Conservation (phyloP, 1,140 invertebrate species). For the Drosophila bocki region DNA sequence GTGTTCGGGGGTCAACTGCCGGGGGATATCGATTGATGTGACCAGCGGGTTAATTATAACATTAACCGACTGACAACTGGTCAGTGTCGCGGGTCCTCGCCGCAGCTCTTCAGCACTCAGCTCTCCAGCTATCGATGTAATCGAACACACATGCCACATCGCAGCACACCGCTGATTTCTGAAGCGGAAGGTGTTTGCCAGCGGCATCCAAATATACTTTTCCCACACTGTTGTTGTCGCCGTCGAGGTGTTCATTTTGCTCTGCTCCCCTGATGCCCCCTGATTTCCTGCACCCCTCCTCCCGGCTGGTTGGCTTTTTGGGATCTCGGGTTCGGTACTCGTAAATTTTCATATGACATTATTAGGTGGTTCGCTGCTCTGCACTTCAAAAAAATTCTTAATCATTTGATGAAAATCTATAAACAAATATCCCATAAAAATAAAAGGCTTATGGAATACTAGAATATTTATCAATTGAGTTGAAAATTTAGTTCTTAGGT, state of each 20-base stretch:
- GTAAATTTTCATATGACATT: slow-evolving; percentile 77
- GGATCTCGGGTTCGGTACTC: slow-evolving; percentile 56
- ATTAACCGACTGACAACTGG: slow-evolving; percentile 77
- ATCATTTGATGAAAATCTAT: background rate
- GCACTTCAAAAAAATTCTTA: slow-evolving; percentile 5
- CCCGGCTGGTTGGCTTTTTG: slow-evolving; percentile 5
- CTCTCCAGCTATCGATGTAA: slow-evolving; percentile 22
- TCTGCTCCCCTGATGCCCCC: slow-evolving; percentile 12
- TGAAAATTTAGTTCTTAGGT: background rate
- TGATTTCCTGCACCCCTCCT: background rate
- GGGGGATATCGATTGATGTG: slow-evolving; percentile 43
- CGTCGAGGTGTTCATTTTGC: slow-evolving; percentile 40
- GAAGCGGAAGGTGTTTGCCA: slow-evolving; percentile 79
- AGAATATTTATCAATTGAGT: background rate
- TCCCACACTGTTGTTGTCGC: slow-evolving; percentile 36
- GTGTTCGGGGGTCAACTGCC: slow-evolving; percentile 33
- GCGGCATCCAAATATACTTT: slow-evolving; percentile 75
- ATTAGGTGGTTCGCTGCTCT: slow-evolving; percentile 74
- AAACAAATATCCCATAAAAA: background rate
- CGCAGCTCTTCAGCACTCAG: background rate
- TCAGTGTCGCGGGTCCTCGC: slow-evolving; percentile 47
- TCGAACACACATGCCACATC: slow-evolving; percentile 34
- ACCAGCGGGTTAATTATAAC: slow-evolving; percentile 75
- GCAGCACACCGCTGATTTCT: slow-evolving; percentile 68
- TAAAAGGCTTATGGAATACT: accelerated